These are phyloP conservation scores for Scaptodrosophila latifasciaeformis DNA, from an alignment of 2,888 invertebrate genomes.

Conservation along the genomic window DNA sequence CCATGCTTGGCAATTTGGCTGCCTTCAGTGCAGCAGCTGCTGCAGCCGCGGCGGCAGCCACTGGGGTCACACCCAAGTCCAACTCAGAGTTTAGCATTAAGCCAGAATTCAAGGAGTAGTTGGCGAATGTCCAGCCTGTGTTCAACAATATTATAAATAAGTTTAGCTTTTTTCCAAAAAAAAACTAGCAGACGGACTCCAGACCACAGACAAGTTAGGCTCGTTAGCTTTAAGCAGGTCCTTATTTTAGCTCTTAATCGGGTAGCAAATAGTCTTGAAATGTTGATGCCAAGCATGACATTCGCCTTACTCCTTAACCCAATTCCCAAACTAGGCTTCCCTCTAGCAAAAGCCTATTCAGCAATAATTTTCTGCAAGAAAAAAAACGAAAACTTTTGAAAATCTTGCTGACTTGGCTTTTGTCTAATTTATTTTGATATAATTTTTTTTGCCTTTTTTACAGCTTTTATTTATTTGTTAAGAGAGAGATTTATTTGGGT, in stretches of 20 bases:
- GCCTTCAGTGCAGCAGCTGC: slow-evolving; percentile 58
- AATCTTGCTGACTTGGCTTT: slow-evolving; percentile 58
- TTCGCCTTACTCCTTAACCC: neutral
- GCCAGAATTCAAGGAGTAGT: slow-evolving; percentile 58
- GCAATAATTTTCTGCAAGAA: slow-evolving; percentile 39
- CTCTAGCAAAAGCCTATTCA: slow-evolving; percentile 50
- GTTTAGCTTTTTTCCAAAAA: too few species aligned
- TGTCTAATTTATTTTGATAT: slow-evolving; percentile 18
- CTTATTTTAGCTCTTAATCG: neutral
- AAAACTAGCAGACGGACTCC: too few species aligned
- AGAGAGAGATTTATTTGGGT: neutral
- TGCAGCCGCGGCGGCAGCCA: slow-evolving; percentile 53
- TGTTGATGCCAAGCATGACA: slow-evolving; percentile 18
- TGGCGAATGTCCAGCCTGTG: slow-evolving; percentile 9
- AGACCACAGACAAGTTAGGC: too few species aligned
- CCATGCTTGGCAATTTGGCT: slow-evolving; percentile 58
- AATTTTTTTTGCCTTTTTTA: slow-evolving; percentile 33
- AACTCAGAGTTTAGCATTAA: slow-evolving; percentile 57
- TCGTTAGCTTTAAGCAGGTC: slow-evolving; percentile 30
- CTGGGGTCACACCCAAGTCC: slow-evolving; percentile 49
- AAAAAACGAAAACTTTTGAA: slow-evolving; percentile 20
- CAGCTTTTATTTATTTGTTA: slow-evolving; percentile 22
- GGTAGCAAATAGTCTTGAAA: neutral
- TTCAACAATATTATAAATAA: too few species aligned
- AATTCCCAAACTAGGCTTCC: too few species aligned